Conservation (phyloP, 2,888 invertebrate species). For the Phalera bucephala region DNA sequence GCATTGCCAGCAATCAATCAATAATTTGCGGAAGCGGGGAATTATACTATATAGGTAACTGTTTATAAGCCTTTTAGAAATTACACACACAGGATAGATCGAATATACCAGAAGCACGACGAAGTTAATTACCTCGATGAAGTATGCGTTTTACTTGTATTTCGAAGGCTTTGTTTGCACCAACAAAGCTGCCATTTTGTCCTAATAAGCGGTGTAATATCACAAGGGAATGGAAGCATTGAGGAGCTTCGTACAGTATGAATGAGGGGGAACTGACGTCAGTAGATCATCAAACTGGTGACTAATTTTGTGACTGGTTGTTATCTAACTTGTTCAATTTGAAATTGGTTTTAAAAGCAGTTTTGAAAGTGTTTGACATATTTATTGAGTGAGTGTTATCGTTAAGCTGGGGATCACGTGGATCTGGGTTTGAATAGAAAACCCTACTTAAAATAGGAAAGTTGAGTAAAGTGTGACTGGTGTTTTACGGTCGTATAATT, state of each 20-base stretch:
- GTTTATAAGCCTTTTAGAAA: conserved; percentile 33
- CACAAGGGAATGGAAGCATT: not conserved
- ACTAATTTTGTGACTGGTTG: too few relatives aligned
- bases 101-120: conserved; percentile 22
- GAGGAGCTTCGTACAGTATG: not conserved
- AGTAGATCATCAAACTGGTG: too few relatives aligned
- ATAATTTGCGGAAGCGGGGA: conserved; percentile 30
- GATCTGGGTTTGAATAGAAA: too few relatives aligned
- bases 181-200: conserved; percentile 1
- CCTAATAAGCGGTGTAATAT: not conserved
- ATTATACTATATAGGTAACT: conserved; percentile 33
- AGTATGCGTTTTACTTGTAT: conserved; percentile 4
- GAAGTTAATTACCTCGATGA: conserved; percentile 20
- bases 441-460: too few relatives aligned
- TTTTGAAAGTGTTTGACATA: too few relatives aligned
- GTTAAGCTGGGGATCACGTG: too few relatives aligned
- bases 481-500: too few relatives aligned
- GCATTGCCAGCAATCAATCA: conserved; percentile 30
- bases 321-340: too few relatives aligned
- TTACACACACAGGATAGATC: conserved; percentile 31
- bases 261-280: too few relatives aligned
- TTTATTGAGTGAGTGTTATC: too few relatives aligned
- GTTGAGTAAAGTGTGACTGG: too few relatives aligned
- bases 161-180: conserved; percentile 1
- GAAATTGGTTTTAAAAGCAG: too few relatives aligned